phyloP scores from a whole-genome alignment of 1,140 invertebrate species.

The Holotrichia oblita region DNA sequence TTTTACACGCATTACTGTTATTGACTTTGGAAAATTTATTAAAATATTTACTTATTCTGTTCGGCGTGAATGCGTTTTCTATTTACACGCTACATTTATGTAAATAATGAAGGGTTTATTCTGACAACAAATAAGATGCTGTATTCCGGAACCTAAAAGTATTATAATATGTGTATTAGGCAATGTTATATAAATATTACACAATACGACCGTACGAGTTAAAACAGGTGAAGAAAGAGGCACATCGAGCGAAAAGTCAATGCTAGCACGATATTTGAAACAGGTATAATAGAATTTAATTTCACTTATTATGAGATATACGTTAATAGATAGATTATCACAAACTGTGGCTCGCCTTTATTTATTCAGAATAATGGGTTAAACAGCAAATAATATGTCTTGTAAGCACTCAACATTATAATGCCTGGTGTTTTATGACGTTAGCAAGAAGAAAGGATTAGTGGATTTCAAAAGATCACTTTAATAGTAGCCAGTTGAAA shows the following conservation, averaged over 20 bases:
- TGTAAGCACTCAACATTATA: too few species aligned
- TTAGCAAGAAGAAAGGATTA: too few species aligned
- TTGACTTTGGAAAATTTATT: conserved; percentile 36
- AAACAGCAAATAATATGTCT: neutral
- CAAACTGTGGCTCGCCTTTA: neutral
- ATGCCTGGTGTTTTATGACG: too few species aligned
- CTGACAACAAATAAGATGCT: conserved; percentile 23
- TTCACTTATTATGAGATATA: conserved; percentile 25
- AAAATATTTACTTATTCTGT: conserved; percentile 18
- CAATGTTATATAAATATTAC: conserved; percentile 32
- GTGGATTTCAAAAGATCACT: too few species aligned
- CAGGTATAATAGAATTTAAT: conserved; percentile 17
- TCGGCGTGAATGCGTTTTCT: conserved; percentile 32
- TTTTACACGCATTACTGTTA: conserved; percentile 25
- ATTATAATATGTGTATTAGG: conserved; percentile 30
- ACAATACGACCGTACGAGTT: neutral
- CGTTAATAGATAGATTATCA: conserved; percentile 8
- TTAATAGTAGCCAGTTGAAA: too few species aligned
- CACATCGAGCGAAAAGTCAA: conserved; percentile 24
- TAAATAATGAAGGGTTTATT: conserved; percentile 14
- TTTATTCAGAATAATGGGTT: conserved; percentile 2
- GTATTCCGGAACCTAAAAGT: conserved; percentile 22
- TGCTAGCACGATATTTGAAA: neutral
- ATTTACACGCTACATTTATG: conserved; percentile 16
- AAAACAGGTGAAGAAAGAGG: conserved; percentile 14